phyloP scores from a whole-genome alignment of 2,113 vertebrate species.

The Chloebia gouldiae region DNA sequence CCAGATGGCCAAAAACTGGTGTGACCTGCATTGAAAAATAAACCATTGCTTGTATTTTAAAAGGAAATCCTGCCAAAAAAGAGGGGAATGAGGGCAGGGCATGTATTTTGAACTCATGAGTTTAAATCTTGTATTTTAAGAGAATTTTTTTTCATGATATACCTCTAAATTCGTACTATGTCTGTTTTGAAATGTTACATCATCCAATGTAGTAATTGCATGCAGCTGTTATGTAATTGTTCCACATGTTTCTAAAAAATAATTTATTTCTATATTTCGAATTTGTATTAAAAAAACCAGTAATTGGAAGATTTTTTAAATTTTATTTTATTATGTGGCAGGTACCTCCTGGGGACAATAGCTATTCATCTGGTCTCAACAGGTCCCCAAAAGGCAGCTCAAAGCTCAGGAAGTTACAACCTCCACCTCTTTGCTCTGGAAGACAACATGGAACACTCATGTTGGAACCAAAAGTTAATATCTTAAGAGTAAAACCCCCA shows the following conservation, averaged over 20 bases:
- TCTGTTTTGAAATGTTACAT: neutral
- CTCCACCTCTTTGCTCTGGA: neutral
- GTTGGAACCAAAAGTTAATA: neutral
- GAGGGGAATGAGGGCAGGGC: fast-evolving
- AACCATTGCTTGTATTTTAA: neutral
- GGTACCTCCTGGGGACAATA: neutral
- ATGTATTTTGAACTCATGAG: neutral
- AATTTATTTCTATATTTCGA: neutral
- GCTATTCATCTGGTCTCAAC: neutral
- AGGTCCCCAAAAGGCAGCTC: neutral
- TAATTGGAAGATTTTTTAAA: neutral
- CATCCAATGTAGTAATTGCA: neutral
- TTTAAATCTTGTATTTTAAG: neutral
- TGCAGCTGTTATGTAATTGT: neutral
- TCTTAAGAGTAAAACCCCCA: neutral
- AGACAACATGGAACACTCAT: neutral
- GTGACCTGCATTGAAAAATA: neutral
- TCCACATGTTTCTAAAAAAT: neutral
- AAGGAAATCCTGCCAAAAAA: neutral
- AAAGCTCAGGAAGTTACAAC: neutral
- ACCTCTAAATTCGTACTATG: neutral
- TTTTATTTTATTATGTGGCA: neutral
- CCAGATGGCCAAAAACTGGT: neutral
- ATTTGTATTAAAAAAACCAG: neutral
- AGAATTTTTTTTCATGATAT: neutral